Evolutionary conservation across 2,797 vertebrate genomes (phyloP).

Genomic region (Premnoplex brunnescens): DNA sequence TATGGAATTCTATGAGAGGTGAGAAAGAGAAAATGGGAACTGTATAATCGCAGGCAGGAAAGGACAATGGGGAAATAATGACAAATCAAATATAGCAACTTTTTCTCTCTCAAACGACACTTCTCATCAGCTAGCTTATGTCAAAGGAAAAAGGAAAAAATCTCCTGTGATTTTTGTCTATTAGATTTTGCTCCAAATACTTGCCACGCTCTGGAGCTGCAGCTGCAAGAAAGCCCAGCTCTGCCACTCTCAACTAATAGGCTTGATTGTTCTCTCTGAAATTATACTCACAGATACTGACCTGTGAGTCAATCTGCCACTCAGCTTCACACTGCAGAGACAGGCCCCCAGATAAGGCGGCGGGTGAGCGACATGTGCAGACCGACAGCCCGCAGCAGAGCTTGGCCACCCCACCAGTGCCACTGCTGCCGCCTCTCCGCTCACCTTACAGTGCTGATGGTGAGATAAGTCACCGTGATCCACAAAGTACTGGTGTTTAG

Average conservation of each 20-base stretch:
- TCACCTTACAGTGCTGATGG: neutral
- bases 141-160: neutral
- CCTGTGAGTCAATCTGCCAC: neutral
- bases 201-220: neutral
- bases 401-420: rapidly evolving
- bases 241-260: neutral
- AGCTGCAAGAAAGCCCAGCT: neutral
- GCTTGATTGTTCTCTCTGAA: neutral
- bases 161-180: constrained; percentile 7
- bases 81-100: neutral
- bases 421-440: neutral
- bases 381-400: neutral
- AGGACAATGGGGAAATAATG: neutral
- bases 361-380: rapidly evolving
- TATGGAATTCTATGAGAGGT: neutral
- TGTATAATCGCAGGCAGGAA: neutral
- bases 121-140: neutral
- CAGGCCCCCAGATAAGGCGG: neutral
- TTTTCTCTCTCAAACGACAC: neutral
- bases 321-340: neutral
- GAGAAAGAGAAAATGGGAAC: neutral
- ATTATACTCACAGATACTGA: neutral
- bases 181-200: neutral
- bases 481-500: neutral
- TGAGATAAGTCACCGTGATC: neutral